These are phyloP conservation scores for Ophiothrix spiculata DNA, from an alignment of 35 echinoderm and acorn worm genomes.

Conservation along the genomic window DNA sequence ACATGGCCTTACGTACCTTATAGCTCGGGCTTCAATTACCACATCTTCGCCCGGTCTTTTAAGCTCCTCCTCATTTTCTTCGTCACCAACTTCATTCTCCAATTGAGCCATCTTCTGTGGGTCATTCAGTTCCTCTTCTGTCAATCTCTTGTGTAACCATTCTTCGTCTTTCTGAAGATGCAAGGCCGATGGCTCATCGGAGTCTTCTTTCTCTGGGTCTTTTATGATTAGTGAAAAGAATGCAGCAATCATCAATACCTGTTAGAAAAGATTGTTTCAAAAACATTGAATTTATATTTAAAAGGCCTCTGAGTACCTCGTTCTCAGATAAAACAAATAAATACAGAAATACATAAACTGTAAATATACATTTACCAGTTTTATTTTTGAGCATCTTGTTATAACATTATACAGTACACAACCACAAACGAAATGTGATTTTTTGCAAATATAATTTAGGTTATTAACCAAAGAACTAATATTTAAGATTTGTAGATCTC, in stretches of 20 bases:
- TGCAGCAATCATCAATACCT: conserved; percentile 58
- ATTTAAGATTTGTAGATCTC: no score
- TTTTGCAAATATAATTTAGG: no score
- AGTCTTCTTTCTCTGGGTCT: conserved; percentile 74
- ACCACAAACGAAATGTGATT: no score
- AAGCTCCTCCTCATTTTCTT: conserved; percentile 31
- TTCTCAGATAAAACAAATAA: no score
- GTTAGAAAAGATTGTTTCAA: no score
- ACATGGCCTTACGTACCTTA: neutral
- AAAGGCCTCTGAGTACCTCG: no score
- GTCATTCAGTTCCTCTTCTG: conserved; percentile 41
- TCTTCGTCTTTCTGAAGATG: conserved; percentile 80
- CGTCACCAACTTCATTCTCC: neutral
- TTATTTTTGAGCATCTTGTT: no score
- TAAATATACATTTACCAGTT: no score
- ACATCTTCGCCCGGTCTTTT: neutral
- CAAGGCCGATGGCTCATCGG: conserved; percentile 18
- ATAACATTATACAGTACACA: no score
- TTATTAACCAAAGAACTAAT: no score
- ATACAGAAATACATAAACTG: no score
- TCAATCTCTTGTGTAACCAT: conserved; percentile 79
- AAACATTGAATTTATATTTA: no score
- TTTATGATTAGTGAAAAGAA: conserved; percentile 73
- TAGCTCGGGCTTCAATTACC: neutral
- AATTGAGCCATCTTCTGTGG: conserved; percentile 38